These are phyloP conservation scores for Ostrea edulis DNA, from an alignment of 1,140 invertebrate genomes.

Conservation along the genomic window DNA sequence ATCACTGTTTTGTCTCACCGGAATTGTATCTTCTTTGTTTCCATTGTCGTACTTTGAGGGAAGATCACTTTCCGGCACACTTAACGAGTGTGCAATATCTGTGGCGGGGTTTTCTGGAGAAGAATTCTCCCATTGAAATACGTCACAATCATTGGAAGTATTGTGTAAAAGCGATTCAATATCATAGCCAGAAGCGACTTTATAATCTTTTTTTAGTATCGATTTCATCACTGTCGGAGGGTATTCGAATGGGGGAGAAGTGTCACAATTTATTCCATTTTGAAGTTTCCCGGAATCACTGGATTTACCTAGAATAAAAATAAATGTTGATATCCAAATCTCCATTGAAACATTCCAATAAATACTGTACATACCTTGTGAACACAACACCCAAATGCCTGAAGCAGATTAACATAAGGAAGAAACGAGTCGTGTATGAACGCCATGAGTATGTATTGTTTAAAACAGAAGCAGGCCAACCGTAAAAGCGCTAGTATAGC, in stretches of 20 bases:
- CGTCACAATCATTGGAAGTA: slow-evolving; percentile 45
- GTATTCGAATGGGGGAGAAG: slow-evolving; percentile 56
- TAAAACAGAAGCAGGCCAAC: too few relatives aligned
- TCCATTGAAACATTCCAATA: background rate
- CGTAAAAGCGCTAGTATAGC: too few relatives aligned
- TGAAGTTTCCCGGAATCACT: slow-evolving; percentile 15
- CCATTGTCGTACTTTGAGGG: background rate
- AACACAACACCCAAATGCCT: background rate
- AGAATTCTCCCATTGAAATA: slow-evolving; percentile 43
- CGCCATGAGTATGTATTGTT: too few relatives aligned
- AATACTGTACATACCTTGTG: background rate
- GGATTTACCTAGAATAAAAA: slow-evolving; percentile 13
- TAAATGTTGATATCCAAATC: background rate
- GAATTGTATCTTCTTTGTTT: slow-evolving; percentile 14
- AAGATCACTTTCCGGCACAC: slow-evolving; percentile 16
- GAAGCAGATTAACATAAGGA: background rate
- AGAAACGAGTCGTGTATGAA: background rate
- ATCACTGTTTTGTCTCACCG: slow-evolving; percentile 27
- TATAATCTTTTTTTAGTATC: slow-evolving; percentile 87
- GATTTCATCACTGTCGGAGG: slow-evolving; percentile 82
- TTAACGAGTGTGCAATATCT: background rate
- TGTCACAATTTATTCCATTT: slow-evolving; percentile 37
- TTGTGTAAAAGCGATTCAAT: slow-evolving; percentile 84
- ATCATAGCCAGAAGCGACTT: slow-evolving; percentile 84
- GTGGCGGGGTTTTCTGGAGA: slow-evolving; percentile 34